Percentiles rank a stretch among this genome's conserved stretches.
These are phyloP conservation scores for Melanotaenia parkinsoni DNA, from an alignment of 2,797 vertebrate species.

Conservation along the genomic window DNA sequence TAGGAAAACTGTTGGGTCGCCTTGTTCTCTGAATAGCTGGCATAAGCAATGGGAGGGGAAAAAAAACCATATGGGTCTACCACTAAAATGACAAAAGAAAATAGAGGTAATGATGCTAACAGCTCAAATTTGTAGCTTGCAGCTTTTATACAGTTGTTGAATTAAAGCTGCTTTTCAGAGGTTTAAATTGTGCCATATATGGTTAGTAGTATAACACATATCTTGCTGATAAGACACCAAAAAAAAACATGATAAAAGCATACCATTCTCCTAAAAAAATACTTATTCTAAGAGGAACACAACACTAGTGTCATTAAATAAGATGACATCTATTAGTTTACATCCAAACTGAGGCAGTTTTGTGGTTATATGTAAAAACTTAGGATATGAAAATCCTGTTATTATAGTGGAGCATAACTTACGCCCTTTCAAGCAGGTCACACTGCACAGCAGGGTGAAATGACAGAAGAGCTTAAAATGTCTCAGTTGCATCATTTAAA, in stretches of 20 bases:
- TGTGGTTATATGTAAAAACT: background rate
- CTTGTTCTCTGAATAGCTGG: background rate
- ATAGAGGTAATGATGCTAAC: background rate
- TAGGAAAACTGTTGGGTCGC: background rate
- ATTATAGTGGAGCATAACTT: background rate
- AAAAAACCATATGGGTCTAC: background rate
- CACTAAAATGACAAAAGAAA: background rate
- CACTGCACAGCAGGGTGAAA: slow-evolving; percentile 1
- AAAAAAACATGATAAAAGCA: background rate
- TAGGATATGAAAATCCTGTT: background rate
- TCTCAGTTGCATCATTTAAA: slow-evolving; percentile 21
- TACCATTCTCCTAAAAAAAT: background rate
- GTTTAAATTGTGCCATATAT: no score
- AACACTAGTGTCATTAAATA: background rate
- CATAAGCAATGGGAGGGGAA: background rate
- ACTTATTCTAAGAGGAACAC: background rate
- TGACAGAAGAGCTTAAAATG: background rate
- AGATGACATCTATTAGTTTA: background rate
- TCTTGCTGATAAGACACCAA: background rate
- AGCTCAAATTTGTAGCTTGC: background rate
- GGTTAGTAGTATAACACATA: background rate
- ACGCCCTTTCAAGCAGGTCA: background rate
- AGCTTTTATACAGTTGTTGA: background rate
- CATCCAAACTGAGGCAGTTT: background rate
- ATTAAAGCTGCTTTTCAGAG: background rate